These are phyloP conservation scores for Ceratina australensis DNA, from an alignment of 1,140 invertebrate genomes.

Conservation along the genomic window DNA sequence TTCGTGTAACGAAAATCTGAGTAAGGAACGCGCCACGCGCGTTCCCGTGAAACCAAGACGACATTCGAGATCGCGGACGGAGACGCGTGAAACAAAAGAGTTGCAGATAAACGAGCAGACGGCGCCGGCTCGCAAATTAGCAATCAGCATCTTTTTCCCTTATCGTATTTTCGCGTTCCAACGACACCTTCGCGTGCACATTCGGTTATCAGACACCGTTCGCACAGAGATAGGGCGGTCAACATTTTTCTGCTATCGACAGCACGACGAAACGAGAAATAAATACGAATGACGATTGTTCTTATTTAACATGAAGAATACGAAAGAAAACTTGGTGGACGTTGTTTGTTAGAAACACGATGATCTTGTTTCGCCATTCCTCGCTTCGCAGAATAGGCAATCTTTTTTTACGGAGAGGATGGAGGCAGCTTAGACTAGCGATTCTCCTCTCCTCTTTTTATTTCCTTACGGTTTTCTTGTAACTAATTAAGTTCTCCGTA, in stretches of 20 bases:
- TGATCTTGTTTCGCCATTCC: background rate
- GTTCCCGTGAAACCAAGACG: background rate
- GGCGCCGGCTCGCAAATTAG: conserved; percentile 38
- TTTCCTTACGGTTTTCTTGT: background rate
- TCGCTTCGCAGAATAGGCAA: background rate
- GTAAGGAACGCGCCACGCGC: background rate
- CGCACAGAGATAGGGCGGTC: background rate
- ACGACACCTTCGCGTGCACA: conserved; percentile 22
- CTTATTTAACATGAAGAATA: background rate
- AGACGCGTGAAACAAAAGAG: conserved; percentile 30
- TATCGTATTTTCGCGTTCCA: conserved; percentile 22
- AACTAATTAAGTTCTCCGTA: conserved; percentile 41
- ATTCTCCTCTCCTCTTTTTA: conserved; percentile 7
- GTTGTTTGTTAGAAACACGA: background rate
- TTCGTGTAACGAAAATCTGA: too few species aligned
- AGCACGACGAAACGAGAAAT: conserved; percentile 7
- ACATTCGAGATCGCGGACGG: conserved; percentile 10
- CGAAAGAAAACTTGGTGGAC: background rate
- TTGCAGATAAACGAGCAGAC: conserved; percentile 36
- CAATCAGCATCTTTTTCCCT: conserved; percentile 40
- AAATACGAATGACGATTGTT: background rate
- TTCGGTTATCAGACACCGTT: conserved; percentile 38
- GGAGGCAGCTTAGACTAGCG: conserved; percentile 19
- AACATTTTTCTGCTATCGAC: conserved; percentile 33
- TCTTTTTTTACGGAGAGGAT: conserved; percentile 13